phyloP scores from a whole-genome alignment of 2,888 invertebrate genomes.

The Tetramorium bicarinatum region DNA sequence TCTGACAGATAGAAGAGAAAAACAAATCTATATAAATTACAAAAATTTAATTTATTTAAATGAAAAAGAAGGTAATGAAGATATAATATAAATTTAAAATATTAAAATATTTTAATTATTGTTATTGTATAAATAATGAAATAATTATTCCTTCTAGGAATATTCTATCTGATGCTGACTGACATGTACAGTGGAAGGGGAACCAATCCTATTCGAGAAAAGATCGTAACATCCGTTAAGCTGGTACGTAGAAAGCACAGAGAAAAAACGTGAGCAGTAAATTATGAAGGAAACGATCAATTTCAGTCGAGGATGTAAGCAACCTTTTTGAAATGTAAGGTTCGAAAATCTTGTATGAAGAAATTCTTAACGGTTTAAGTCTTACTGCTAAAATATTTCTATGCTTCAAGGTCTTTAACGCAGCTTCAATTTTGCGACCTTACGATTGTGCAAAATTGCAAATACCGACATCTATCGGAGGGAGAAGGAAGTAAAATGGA shows the following conservation, averaged over 20 bases:
- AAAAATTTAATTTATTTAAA: not conserved
- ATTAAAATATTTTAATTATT: not conserved
- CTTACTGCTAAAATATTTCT: no score
- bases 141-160: not conserved
- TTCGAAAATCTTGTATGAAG: no score
- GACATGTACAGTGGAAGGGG: not conserved
- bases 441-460: conserved; percentile 19
- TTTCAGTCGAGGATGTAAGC: no score
- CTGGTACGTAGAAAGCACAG: no score
- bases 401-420: not conserved
- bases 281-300: no score
- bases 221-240: not conserved
- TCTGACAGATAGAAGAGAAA: not conserved
- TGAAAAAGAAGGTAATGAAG: not conserved
- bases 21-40: not conserved
- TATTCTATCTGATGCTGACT: not conserved
- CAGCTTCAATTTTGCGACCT: not conserved
- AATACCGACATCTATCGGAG: conserved; percentile 76
- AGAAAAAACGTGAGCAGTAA: no score
- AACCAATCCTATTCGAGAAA: not conserved
- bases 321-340: no score
- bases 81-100: not conserved
- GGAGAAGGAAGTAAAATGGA: conserved; percentile 65
- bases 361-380: no score
- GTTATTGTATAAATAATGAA: not conserved